Conservation (phyloP, 2,113 vertebrate species). For the Carettochelys insculpta region DNA sequence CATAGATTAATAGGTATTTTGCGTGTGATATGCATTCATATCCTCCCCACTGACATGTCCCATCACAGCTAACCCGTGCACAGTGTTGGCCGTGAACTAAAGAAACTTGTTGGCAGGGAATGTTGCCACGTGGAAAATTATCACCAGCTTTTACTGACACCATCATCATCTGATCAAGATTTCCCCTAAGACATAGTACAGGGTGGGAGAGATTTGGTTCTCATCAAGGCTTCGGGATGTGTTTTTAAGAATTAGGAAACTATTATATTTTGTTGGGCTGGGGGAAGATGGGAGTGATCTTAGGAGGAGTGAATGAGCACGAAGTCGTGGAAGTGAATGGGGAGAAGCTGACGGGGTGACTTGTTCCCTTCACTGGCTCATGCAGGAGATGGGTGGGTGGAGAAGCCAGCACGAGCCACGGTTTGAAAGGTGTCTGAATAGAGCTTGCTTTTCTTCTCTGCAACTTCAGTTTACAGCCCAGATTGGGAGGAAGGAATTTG, state of each 20-base stretch:
- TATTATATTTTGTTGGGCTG: not conserved
- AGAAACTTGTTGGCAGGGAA: slow-evolving; percentile 48
- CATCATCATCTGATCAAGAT: slow-evolving; percentile 42
- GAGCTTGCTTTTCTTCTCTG: slow-evolving; percentile 26
- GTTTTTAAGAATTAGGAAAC: slow-evolving; percentile 49
- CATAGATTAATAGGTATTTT: slow-evolving; percentile 39
- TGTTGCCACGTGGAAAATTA: slow-evolving; percentile 44
- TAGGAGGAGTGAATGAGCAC: slow-evolving; percentile 8
- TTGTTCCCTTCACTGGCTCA: slow-evolving; percentile 40
- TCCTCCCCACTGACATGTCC: not conserved
- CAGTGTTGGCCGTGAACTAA: slow-evolving; percentile 28
- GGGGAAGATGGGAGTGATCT: not conserved
- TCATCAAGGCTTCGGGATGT: slow-evolving; percentile 21
- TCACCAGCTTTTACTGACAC: slow-evolving; percentile 42
- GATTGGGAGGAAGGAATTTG: not conserved
- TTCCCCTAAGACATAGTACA: slow-evolving; percentile 54
- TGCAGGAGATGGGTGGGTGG: slow-evolving; percentile 18
- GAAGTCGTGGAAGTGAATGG: not conserved
- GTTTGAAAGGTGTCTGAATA: slow-evolving; percentile 30
- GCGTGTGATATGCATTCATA: slow-evolving; percentile 3
- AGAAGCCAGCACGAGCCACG: not conserved
- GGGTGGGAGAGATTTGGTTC: slow-evolving; percentile 37
- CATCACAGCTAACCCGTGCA: slow-evolving; percentile 9
- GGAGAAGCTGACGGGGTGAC: not conserved
- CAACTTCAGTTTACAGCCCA: slow-evolving; percentile 1